Evolutionary conservation across 2,797 vertebrate genomes (phyloP), one percentile per base, ranked within the genome.

Genomic region (Microctenopoma stevenorrisi): DNA sequence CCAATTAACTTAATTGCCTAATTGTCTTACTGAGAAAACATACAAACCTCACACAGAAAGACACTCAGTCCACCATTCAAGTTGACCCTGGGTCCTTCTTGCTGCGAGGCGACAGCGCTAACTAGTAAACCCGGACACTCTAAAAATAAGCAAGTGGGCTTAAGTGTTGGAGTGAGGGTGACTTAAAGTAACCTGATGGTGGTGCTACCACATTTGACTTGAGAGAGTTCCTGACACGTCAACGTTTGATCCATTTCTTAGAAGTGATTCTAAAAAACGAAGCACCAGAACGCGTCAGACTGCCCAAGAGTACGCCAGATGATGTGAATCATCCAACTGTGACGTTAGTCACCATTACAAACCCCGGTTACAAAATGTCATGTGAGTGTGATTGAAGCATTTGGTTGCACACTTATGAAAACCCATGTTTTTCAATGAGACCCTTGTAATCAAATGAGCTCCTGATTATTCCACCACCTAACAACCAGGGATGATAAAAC

Each of bases 351-450:
- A 55, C 87, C 59, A 78, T 86, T 79, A 79, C 64, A 66, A 72
- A 72, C 22, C 55, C 60, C 57, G 7, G 67, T 55, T 67, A 44
- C 59, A 46, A 75, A 84, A 78, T 62, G 58, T 53, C 63, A 60
- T 56, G 66, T 42, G 30, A 54, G 43, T 57, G 57, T 85, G 79
- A 88, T 86, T 82, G 83, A 77, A 71, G 64, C 75, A 38, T 85
- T 87, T 81, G 81, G 82, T 67, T 77, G 72, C 84, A 73, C 84
- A 86, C 88, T 89, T 86, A 68, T 83, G 69, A 82, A 89, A 91
- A 77, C 64, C 74, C 82, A 89, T 92, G 88, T 93, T 89, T 91
- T 89, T 91, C 87, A 92, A 89, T 87, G 81, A 91, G 86, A 84
- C 81, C 87, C 86, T 86, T 85, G 66, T 84, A 87, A 87, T 92